phyloP scores from a whole-genome alignment of 2,888 invertebrate genomes.

The Cantharis nigra region DNA sequence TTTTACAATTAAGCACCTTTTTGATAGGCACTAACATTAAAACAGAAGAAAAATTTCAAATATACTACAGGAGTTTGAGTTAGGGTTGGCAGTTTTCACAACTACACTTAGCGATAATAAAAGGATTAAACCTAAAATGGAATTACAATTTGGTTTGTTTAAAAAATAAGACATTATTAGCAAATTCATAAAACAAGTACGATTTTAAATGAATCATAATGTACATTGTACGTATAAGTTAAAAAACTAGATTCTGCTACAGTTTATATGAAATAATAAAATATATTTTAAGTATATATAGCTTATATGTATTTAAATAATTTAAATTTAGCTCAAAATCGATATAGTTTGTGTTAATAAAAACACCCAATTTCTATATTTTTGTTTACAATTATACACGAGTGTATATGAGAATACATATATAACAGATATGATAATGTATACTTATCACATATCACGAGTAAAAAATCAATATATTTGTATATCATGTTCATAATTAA shows the following conservation, averaged over 20 bases:
- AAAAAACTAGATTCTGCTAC: slow-evolving; percentile 11
- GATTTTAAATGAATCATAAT: not conserved
- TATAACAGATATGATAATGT: slow-evolving; percentile 35
- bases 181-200: not conserved
- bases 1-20: not conserved
- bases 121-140: not conserved
- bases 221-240: slow-evolving; percentile 14
- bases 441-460: slow-evolving; percentile 47
- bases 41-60: not conserved
- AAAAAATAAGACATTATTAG: not conserved
- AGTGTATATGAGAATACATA: not conserved
- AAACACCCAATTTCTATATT: not conserved
- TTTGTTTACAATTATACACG: not conserved
- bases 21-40: not conserved
- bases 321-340: slow-evolving; percentile 13
- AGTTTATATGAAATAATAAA: slow-evolving; percentile 17
- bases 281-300: slow-evolving; percentile 21
- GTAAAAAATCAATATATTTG: slow-evolving; percentile 31
- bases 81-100: not conserved
- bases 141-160: not conserved
- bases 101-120: not conserved
- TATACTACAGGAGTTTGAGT: not conserved
- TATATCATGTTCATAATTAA: slow-evolving; percentile 37
- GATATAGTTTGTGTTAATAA: slow-evolving; percentile 5
- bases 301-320: slow-evolving; percentile 15